A percentile compares a stretch with the other conserved stretches of the same genome.
These are phyloP conservation scores for Panorpa germanica DNA, from an alignment of 2,888 invertebrate genomes.

Conservation along the genomic window DNA sequence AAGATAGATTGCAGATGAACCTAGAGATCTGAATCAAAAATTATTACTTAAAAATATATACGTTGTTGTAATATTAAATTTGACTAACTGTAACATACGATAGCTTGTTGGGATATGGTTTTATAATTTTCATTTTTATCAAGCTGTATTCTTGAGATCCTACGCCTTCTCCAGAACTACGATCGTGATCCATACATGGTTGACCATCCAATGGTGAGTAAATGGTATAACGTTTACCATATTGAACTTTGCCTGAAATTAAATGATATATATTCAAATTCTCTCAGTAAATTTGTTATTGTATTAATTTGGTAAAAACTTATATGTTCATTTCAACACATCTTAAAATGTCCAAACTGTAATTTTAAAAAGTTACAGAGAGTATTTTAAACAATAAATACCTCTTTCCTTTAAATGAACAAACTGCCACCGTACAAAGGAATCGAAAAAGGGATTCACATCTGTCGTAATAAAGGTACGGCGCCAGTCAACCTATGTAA, in stretches of 20 bases:
- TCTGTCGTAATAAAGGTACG: slow-evolving; percentile 97
- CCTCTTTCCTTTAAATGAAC: slow-evolving; percentile 60
- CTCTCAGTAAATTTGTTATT: too few species aligned
- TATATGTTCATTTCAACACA: too few species aligned
- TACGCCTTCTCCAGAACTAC: slow-evolving; percentile 89
- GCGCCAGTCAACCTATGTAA: slow-evolving; percentile 81
- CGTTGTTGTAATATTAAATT: slow-evolving; percentile 2
- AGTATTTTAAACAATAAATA: too few species aligned
- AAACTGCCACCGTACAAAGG: slow-evolving; percentile 96
- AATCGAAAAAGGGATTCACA: slow-evolving; percentile 92
- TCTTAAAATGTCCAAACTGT: too few species aligned
- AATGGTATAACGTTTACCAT: slow-evolving; percentile 92
- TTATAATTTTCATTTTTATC: slow-evolving; percentile 73
- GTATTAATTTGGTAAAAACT: too few species aligned
- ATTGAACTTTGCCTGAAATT: slow-evolving; percentile 89
- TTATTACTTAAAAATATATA: slow-evolving; percentile 3
- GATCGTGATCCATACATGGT: slow-evolving; percentile 99
- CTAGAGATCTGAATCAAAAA: too few species aligned
- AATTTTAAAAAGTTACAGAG: too few species aligned
- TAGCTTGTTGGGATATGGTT: slow-evolving; percentile 47
- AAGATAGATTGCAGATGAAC: slow-evolving; percentile 30
- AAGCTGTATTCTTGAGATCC: slow-evolving; percentile 97
- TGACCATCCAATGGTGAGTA: slow-evolving; percentile 93
- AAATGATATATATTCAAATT: too few species aligned
- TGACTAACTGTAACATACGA: slow-evolving; percentile 1